A percentile compares a stretch with the other conserved stretches of the same genome.
Conservation (phyloP, 2,113 vertebrate species). For the Nycticebus coucang region DNA sequence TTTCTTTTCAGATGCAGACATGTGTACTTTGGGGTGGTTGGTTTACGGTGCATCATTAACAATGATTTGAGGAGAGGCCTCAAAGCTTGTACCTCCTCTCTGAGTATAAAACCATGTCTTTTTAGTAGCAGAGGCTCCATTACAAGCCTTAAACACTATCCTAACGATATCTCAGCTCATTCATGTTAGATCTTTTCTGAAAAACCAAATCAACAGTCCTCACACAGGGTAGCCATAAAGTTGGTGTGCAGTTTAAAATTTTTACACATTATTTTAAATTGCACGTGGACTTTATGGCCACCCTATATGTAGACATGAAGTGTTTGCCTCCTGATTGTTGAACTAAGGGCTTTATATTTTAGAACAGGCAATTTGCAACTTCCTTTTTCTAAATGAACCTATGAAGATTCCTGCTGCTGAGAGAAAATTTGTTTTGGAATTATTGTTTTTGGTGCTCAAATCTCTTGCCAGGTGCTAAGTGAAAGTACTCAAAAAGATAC, state of each 20-base stretch:
- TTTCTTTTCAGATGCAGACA: background rate
- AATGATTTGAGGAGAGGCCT: background rate
- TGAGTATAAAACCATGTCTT: background rate
- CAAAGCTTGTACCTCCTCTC: background rate
- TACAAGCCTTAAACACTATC: background rate
- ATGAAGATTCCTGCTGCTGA: background rate
- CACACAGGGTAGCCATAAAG: background rate
- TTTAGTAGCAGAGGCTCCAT: background rate
- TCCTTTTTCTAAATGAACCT: conserved; percentile 51
- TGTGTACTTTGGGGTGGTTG: background rate
- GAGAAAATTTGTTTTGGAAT: conserved; percentile 31
- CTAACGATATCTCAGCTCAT: background rate
- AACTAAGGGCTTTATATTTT: background rate
- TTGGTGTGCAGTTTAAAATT: no score
- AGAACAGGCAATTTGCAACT: background rate
- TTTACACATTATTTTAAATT: no score
- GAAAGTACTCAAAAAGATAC: conserved; percentile 23
- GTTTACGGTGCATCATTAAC: background rate
- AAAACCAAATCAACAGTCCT: background rate
- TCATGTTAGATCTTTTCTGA: background rate
- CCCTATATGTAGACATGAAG: background rate
- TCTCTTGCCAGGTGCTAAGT: background rate
- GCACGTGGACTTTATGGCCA: no score
- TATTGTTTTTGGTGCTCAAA: conserved; percentile 31
- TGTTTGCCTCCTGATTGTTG: background rate